Percentiles rank a stretch among this genome's conserved stretches.
These are phyloP conservation scores for Netelia inedita DNA, from an alignment of 2,888 invertebrate genomes.

Conservation along the genomic window DNA sequence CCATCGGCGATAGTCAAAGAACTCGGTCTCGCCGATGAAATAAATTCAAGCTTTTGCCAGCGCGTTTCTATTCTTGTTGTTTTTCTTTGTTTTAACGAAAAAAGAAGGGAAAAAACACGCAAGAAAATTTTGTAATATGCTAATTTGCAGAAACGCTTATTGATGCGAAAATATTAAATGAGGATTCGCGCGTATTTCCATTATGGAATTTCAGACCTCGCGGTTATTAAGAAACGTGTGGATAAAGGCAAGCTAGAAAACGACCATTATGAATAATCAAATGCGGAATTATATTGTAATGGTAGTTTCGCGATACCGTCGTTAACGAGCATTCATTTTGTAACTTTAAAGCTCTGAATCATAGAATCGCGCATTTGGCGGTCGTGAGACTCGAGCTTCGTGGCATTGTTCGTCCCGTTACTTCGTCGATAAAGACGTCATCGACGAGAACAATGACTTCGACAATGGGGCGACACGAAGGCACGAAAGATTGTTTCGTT, in stretches of 20 bases:
- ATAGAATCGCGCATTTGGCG: no score
- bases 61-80: no score
- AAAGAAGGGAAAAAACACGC: neutral
- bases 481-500: neutral
- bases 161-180: conserved; percentile 45
- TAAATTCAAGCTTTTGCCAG: conserved; percentile 27
- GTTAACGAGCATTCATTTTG: neutral
- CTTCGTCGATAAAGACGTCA: conserved; percentile 2
- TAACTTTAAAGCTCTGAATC: neutral
- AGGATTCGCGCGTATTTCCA: conserved; percentile 19
- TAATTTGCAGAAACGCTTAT: conserved; percentile 17
- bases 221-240: neutral
- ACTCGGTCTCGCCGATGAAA: conserved; percentile 7
- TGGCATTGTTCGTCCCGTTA: neutral
- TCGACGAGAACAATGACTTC: conserved; percentile 29
- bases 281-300: conserved; percentile 15
- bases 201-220: neutral
- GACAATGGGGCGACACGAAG: neutral
- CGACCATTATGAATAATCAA: neutral
- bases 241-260: neutral
- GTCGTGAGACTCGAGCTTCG: neutral
- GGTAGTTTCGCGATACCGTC: neutral
- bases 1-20: conserved; percentile 48
- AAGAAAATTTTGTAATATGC: conserved; percentile 36
- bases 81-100: neutral